Evolutionary conservation across 2,888 invertebrate genomes (phyloP).

Genomic region (Zeuzera pyrina): DNA sequence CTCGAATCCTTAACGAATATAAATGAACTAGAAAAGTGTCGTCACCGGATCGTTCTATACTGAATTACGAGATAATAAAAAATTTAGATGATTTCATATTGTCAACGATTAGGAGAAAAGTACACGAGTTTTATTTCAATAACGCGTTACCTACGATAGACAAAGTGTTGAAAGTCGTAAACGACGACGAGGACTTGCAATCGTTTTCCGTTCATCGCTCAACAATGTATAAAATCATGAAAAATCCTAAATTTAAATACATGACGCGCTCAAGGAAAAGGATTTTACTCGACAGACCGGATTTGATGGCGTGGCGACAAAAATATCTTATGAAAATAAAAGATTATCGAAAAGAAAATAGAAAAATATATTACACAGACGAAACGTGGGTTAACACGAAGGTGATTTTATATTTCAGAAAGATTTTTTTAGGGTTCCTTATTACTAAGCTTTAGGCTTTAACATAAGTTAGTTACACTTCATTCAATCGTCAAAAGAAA

Average conservation of each 20-base stretch:
- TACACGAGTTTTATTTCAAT: constrained; percentile 2
- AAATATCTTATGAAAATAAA: constrained; percentile 10
- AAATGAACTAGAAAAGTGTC: too few species aligned
- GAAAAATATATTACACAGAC: constrained; percentile 12
- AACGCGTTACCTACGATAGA: neutral
- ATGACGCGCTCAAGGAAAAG: constrained; percentile 1
- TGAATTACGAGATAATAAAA: too few species aligned
- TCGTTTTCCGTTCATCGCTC: neutral
- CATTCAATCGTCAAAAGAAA: too few species aligned
- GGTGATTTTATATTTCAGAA: too few species aligned
- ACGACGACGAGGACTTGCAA: neutral
- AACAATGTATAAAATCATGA: constrained; percentile 1
- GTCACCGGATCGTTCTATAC: too few species aligned
- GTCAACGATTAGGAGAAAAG: constrained; percentile 1
- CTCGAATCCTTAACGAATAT: too few species aligned
- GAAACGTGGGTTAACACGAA: constrained; percentile 14
- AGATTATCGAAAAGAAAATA: constrained; percentile 9
- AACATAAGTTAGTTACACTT: too few species aligned
- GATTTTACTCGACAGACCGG: constrained; percentile 8
- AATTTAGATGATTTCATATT: constrained; percentile 1
- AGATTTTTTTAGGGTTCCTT: too few species aligned
- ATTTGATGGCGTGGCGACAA: constrained; percentile 10
- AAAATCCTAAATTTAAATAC: constrained; percentile 1
- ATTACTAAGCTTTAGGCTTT: too few species aligned
- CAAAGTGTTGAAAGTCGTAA: neutral